Evolutionary conservation across 1,140 invertebrate genomes (phyloP), one percentile per base, ranked within the genome.

Genomic region (Thaumatotibia leucotreta): DNA sequence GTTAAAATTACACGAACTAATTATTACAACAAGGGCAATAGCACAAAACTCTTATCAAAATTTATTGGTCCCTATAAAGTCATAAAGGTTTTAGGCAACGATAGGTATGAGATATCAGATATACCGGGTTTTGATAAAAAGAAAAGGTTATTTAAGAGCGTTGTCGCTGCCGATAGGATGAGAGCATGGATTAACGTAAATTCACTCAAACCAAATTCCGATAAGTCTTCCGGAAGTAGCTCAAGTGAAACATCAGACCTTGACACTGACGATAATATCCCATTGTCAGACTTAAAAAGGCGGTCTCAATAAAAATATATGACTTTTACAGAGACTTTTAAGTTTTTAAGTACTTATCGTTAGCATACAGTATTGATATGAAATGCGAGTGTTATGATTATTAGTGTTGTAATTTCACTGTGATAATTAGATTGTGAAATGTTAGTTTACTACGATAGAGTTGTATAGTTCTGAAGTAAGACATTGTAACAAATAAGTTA

Each of bases 11-110:
- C 22, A 4, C 14, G 62, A n/a, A 63, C 33, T 4, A 45, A 63
- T 27, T 63, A 24, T 63, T 39, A 63, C 10, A 63, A 63, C 17
- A 27, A 63, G 1, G 35, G 35, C 1, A 39, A 63, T 3, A 63
- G 62, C n/a, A 24, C 10, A 11, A 63, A 63, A 14, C 62, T 63
- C 23, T 45, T 63, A 20, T 63, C 62, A 24, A 63, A 63, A 45
- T 63, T 63, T 49, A 49, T 45, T 8, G 62, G 62, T 11, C 62
- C 62, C 1, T 63, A 45, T 27, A 63, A 45, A 27, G 27, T 64
- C 6, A 1, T 50, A 17, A 23, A 64, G 17, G 24, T 17, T 8
- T 24, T 64, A 11, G 63, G 63, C 17, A 64, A 64, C 17, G 63
- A 64, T 50, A 24, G 63, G 23, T 64, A 64, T 31, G 32, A 50